Evolutionary conservation across 2,113 vertebrate species (phyloP).

Genomic region (Saguinus imperator): DNA sequence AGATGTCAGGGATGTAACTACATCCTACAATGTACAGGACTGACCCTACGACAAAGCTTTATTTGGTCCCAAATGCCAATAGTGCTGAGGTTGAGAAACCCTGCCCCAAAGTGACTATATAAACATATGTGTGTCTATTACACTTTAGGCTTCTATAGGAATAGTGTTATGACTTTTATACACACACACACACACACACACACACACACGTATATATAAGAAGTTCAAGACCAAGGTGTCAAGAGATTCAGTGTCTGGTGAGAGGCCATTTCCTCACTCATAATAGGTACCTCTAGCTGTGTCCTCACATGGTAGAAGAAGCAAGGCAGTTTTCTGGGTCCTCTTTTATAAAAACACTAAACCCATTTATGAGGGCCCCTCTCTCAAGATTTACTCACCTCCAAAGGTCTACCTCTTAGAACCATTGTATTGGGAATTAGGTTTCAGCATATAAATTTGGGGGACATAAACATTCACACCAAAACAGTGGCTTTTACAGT

Average conservation of each 20-base stretch:
- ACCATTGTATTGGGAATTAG: too few species aligned
- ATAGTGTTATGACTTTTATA: not conserved
- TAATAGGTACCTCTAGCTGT: not conserved
- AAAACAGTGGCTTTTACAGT: not conserved
- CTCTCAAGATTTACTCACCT: not conserved
- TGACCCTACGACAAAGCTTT: accelerated
- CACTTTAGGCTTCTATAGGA: not conserved
- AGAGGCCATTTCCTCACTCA: not conserved
- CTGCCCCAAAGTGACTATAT: not conserved
- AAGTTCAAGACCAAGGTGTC: not conserved
- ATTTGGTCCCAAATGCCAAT: not conserved
- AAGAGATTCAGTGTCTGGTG: not conserved
- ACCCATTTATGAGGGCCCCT: not conserved
- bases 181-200: too few species aligned
- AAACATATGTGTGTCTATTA: not conserved
- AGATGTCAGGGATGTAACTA: not conserved
- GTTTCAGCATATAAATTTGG: not conserved
- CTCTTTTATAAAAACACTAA: not conserved
- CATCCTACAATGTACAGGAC: accelerated
- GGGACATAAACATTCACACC: not conserved
- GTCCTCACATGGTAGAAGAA: not conserved
- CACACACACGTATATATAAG: too few species aligned
- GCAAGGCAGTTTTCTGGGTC: not conserved
- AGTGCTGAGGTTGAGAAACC: not conserved
- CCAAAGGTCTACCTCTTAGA: not conserved